These are phyloP conservation scores for Python bivittatus DNA, from an alignment of 2,113 vertebrate genomes.

Conservation along the genomic window DNA sequence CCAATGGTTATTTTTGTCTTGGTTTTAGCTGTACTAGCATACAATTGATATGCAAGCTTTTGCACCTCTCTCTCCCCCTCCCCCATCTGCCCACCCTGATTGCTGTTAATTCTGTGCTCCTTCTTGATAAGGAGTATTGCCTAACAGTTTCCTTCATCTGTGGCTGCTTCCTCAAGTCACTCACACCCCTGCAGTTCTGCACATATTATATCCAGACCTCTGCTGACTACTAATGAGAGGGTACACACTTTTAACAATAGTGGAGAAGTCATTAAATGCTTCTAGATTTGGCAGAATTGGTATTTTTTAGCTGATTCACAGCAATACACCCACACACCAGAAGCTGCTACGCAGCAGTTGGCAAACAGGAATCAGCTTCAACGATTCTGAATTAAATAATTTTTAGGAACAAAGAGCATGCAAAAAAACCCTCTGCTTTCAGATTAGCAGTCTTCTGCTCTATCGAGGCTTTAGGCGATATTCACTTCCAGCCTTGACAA, in stretches of 20 bases:
- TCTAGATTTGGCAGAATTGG: conserved; percentile 1
- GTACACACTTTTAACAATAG: background rate
- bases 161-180: background rate
- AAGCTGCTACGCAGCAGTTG: background rate
- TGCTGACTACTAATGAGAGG: conserved; percentile 10
- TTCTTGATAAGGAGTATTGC: background rate
- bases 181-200: background rate
- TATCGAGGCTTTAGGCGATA: background rate
- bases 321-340: background rate
- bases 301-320: background rate
- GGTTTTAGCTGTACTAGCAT: background rate
- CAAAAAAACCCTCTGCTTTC: background rate
- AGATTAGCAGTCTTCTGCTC: background rate
- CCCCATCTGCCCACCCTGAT: background rate
- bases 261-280: background rate
- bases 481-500: background rate
- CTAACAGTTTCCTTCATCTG: background rate
- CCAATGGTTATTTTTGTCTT: conserved; percentile 10
- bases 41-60: conserved; percentile 21
- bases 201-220: background rate
- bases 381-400: background rate
- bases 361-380: background rate
- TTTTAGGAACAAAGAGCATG: background rate
- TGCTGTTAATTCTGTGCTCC: conserved; percentile 17
- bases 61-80: background rate